Evolutionary conservation across 2,888 invertebrate genomes (phyloP).

Genomic region (Brachylomia viminalis): DNA sequence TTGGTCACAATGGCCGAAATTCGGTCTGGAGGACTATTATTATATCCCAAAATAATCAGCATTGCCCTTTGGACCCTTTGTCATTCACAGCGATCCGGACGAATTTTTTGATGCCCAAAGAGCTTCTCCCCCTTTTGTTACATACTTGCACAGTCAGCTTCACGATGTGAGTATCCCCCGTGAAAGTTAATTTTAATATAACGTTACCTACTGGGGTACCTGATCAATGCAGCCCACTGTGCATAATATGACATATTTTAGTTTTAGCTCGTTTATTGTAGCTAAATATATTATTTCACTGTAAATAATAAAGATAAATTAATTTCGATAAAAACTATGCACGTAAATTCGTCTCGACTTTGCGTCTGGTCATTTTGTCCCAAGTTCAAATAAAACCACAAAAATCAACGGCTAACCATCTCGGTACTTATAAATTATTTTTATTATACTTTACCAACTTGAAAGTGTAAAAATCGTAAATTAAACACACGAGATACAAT

Average conservation of each 20-base stretch:
- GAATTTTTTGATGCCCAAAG: background rate
- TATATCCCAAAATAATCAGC: background rate
- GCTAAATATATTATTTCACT: background rate
- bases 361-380: conserved; percentile 4
- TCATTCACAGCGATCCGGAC: background rate
- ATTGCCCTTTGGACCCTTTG: background rate
- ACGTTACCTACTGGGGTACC: too few relatives aligned
- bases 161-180: too few relatives aligned
- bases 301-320: background rate
- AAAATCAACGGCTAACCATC: conserved; percentile 45
- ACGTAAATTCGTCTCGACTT: background rate
- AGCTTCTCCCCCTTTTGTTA: background rate
- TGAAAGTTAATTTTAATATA: too few relatives aligned
- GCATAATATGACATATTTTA: background rate
- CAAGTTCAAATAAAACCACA: conserved; percentile 4
- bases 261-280: background rate
- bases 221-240: too few relatives aligned
- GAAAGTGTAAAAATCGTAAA: conserved; percentile 57
- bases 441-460: conserved; percentile 17
- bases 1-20: too few relatives aligned
- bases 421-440: conserved; percentile 33
- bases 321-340: background rate
- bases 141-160: too few relatives aligned
- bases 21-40: too few relatives aligned
- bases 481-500: conserved; percentile 63